phyloP scores from a whole-genome alignment of 2,797 vertebrate genomes.

The Amniataba percoides region DNA sequence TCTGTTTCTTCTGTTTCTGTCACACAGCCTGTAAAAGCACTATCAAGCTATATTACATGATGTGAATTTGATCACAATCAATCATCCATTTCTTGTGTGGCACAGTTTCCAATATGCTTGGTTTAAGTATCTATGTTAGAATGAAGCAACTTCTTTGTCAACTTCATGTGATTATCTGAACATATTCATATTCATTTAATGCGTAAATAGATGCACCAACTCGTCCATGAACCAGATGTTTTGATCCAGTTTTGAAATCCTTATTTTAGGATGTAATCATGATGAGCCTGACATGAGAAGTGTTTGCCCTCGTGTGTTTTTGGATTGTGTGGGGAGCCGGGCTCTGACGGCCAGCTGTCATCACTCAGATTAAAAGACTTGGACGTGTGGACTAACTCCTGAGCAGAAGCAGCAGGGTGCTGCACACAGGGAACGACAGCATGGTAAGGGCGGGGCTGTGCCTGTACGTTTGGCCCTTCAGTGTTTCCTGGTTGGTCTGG shows the following conservation, averaged over 20 bases:
- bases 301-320: constrained; percentile 26
- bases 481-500: constrained; percentile 92
- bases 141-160: not conserved
- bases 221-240: constrained; percentile 7
- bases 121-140: not conserved
- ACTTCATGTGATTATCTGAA: not conserved
- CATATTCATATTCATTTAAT: constrained; percentile 4
- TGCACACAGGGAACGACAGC: constrained; percentile 72
- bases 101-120: not conserved
- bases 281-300: constrained; percentile 5
- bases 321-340: not conserved
- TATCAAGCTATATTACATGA: not conserved
- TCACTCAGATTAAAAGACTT: constrained; percentile 20
- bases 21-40: not conserved
- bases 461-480: constrained; percentile 79
- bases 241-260: constrained; percentile 22
- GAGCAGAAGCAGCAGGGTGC: constrained; percentile 65
- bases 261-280: constrained; percentile 26
- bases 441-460: constrained; percentile 69
- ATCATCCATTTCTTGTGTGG: not conserved
- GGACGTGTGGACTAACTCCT: constrained; percentile 60
- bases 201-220: not conserved
- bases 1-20: not conserved
- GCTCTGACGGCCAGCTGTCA: constrained; percentile 7
- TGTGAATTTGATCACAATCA: constrained; percentile 18